phyloP scores from a whole-genome alignment of 2,797 vertebrate genomes.

The Carcharodon carcharias region DNA sequence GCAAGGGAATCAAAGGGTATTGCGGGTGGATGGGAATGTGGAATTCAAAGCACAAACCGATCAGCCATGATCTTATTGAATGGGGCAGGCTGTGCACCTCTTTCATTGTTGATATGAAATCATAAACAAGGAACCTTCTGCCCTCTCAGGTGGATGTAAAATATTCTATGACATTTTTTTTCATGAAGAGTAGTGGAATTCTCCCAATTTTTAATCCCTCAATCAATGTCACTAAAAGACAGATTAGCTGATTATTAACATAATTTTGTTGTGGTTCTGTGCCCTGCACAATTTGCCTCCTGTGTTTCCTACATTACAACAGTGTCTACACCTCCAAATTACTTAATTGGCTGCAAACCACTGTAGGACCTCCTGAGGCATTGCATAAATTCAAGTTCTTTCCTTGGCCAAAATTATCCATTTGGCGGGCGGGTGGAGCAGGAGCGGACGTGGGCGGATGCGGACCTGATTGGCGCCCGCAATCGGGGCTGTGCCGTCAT shows the following conservation, averaged over 20 bases:
- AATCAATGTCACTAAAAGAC: neutral
- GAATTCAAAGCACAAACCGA: too few relatives aligned
- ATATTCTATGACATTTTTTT: neutral
- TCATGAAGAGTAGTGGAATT: neutral
- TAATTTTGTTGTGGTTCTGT: neutral
- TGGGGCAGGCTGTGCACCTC: too few relatives aligned
- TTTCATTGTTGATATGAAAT: too few relatives aligned
- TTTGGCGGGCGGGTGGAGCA: too few relatives aligned
- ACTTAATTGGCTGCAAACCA: neutral
- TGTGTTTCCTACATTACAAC: neutral
- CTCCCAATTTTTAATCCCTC: neutral
- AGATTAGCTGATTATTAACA: neutral
- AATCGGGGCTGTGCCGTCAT: too few relatives aligned
- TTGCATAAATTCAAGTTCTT: neutral
- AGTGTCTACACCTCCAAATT: neutral
- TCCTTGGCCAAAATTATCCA: too few relatives aligned
- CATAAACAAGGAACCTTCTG: neutral
- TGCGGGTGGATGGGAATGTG: too few relatives aligned
- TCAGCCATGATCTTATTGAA: too few relatives aligned
- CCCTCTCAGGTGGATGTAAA: neutral
- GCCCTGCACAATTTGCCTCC: neutral
- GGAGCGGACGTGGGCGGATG: too few relatives aligned
- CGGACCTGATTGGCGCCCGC: too few relatives aligned
- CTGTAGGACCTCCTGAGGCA: neutral
- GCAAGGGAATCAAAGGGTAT: too few relatives aligned